Evolutionary conservation across 2,113 vertebrate species (phyloP).

Genomic region (Pelusios castaneus): DNA sequence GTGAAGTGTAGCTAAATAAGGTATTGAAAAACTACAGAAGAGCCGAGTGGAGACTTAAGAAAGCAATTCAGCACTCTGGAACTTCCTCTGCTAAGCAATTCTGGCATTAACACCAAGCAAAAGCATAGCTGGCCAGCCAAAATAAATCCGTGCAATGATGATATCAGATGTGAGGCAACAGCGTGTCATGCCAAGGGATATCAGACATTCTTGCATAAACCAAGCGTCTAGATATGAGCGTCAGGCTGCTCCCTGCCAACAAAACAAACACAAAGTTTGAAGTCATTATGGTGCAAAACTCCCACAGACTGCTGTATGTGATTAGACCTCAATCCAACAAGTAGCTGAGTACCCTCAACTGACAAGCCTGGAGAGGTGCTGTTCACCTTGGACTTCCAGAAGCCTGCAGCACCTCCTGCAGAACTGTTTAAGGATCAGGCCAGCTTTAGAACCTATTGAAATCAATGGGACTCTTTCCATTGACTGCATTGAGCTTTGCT

Average conservation of each 20-base stretch:
- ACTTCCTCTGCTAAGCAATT: slow-evolving; percentile 74
- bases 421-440: not conserved
- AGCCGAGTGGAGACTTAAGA: slow-evolving; percentile 70
- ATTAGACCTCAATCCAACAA: slow-evolving; percentile 46
- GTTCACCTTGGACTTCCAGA: slow-evolving; percentile 9
- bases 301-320: slow-evolving; percentile 5
- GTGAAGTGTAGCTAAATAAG: slow-evolving; percentile 64
- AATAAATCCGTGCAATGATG: slow-evolving; percentile 69
- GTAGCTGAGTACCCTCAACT: slow-evolving; percentile 25
- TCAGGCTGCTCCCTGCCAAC: slow-evolving; percentile 37
- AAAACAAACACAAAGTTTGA: slow-evolving; percentile 46
- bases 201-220: slow-evolving; percentile 71
- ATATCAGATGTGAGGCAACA: slow-evolving; percentile 74
- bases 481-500: not conserved
- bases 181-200: slow-evolving; percentile 64
- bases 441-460: not conserved
- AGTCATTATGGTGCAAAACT: slow-evolving; percentile 17
- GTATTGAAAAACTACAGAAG: slow-evolving; percentile 61
- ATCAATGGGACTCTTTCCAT: not conserved
- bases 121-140: slow-evolving; percentile 68
- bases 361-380: not conserved
- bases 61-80: slow-evolving; percentile 72
- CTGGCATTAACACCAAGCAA: slow-evolving; percentile 66
- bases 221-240: slow-evolving; percentile 37
- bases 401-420: not conserved